Evolutionary conservation across 2,797 vertebrate species (phyloP).

Genomic region (Hypotaenidia philippensis): DNA sequence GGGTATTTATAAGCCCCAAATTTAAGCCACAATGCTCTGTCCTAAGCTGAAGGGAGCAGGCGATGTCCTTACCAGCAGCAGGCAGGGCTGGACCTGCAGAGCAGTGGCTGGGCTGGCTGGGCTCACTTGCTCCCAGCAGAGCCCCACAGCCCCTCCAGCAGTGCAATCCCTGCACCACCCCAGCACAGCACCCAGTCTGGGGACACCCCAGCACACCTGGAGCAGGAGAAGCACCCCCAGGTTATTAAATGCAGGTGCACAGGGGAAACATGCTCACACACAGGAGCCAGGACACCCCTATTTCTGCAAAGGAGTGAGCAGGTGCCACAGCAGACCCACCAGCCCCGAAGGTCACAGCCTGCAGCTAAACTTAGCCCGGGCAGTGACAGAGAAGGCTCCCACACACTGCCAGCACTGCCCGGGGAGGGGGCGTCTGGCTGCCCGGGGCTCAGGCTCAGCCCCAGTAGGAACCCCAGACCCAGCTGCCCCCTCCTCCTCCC

Average conservation of each 20-base stretch:
- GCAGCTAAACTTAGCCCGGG: constrained; percentile 15
- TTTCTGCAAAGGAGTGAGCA: background rate
- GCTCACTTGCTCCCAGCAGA: background rate
- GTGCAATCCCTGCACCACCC: rapidly evolving
- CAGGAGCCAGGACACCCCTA: background rate
- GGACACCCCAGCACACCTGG: background rate
- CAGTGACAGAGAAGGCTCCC: background rate
- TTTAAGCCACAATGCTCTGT: background rate
- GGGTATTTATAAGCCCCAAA: background rate
- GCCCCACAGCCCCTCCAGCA: background rate
- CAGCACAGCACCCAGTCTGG: rapidly evolving
- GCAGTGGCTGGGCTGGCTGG: rapidly evolving
- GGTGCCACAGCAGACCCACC: background rate
- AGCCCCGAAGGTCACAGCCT: background rate
- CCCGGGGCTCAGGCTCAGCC: background rate
- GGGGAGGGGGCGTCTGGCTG: background rate
- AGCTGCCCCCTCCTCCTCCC: background rate
- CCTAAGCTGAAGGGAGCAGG: background rate
- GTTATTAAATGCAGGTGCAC: background rate
- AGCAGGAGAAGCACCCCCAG: background rate
- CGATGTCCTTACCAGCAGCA: background rate
- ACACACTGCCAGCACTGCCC: background rate
- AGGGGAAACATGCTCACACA: background rate
- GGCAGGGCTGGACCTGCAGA: background rate
- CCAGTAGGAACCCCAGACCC: background rate